These are phyloP conservation scores for Rhinogobius similis DNA, from an alignment of 2,113 vertebrate species.

Conservation along the genomic window DNA sequence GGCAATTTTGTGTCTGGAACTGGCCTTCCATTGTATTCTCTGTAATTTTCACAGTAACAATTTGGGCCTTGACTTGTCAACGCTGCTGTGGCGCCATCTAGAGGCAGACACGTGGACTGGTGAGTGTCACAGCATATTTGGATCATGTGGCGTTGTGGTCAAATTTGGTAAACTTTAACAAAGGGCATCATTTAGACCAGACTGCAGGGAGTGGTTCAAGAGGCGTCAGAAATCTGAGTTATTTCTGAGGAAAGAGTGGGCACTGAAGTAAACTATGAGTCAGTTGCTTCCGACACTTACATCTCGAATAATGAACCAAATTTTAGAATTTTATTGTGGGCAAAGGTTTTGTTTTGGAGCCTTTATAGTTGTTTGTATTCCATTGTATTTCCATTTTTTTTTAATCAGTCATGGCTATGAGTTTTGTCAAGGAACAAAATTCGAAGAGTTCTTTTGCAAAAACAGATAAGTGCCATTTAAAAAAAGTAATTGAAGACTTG, in stretches of 20 bases:
- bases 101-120: background rate
- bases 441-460: too few species aligned
- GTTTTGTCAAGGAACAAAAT: too few species aligned
- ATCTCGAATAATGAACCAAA: background rate
- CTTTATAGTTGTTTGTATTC: background rate
- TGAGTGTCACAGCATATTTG: background rate
- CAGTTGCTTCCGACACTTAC: background rate
- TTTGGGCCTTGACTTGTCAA: too few species aligned
- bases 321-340: background rate
- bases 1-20: background rate
- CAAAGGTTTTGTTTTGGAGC: background rate
- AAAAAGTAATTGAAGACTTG: too few species aligned
- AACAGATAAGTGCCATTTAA: too few species aligned
- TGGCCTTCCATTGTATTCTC: background rate
- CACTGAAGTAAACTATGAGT: background rate
- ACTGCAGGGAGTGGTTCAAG: background rate
- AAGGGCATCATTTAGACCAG: constrained; percentile 21
- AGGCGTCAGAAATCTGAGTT: background rate
- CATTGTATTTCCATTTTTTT: too few species aligned
- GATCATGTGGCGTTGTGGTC: constrained; percentile 28
- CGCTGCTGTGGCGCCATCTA: constrained; percentile 27
- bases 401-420: too few species aligned
- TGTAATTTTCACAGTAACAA: background rate
- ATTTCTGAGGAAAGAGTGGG: constrained; percentile 2
- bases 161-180: constrained; percentile 11